Evolutionary conservation across 2,113 vertebrate genomes (phyloP).

Genomic region (Stercorarius parasiticus): DNA sequence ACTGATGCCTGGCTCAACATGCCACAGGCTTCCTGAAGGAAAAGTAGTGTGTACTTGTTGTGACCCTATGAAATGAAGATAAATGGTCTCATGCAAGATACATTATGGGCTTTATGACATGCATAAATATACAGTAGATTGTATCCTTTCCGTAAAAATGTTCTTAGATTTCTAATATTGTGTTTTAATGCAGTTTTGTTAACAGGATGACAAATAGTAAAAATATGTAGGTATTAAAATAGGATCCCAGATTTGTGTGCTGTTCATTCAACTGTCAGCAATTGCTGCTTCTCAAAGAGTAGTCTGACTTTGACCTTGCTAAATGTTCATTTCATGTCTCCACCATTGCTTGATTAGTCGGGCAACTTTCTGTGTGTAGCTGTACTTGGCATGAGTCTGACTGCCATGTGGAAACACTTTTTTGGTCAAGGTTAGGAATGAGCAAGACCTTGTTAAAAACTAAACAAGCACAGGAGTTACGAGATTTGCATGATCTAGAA

Average conservation of each 20-base stretch:
- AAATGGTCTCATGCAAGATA: slow-evolving; percentile 67
- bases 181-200: slow-evolving; percentile 67
- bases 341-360: slow-evolving; percentile 32
- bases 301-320: slow-evolving; percentile 53
- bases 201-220: slow-evolving; percentile 54
- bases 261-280: slow-evolving; percentile 45
- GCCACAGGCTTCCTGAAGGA: slow-evolving; percentile 61
- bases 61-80: slow-evolving; percentile 73
- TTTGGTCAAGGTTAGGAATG: slow-evolving; percentile 62
- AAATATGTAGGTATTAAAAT: slow-evolving; percentile 54
- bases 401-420: slow-evolving; percentile 54
- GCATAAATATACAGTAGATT: slow-evolving; percentile 61
- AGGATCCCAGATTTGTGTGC: slow-evolving; percentile 20
- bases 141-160: slow-evolving; percentile 51
- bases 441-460: slow-evolving; percentile 57
- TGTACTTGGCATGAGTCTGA: slow-evolving; percentile 21
- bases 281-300: slow-evolving; percentile 38
- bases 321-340: slow-evolving; percentile 45
- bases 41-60: slow-evolving; percentile 65
- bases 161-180: slow-evolving; percentile 53
- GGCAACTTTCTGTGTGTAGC: slow-evolving; percentile 20
- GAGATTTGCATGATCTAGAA: slow-evolving; percentile 51
- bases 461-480: slow-evolving; percentile 47
- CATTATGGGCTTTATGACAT: slow-evolving; percentile 67
- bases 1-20: slow-evolving; percentile 21